Evolutionary conservation across 2,888 invertebrate species (phyloP).

Genomic region (Desoria tigrina): DNA sequence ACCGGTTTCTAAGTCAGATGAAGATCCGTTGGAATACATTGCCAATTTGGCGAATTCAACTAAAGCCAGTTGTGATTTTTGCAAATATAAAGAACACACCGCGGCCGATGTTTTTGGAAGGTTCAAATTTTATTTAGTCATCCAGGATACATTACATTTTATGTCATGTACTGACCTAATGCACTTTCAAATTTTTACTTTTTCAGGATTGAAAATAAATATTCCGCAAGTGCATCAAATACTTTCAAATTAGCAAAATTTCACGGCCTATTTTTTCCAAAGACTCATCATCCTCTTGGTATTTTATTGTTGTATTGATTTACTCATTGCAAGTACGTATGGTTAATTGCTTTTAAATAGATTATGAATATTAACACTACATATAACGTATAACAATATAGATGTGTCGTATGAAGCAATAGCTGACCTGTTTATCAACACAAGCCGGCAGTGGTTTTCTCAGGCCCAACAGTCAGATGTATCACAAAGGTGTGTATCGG

Average conservation of each 20-base stretch:
- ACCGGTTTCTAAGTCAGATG: constrained; percentile 41
- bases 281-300: constrained; percentile 57
- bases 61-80: constrained; percentile 57
- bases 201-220: constrained; percentile 55
- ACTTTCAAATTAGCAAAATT: constrained; percentile 58
- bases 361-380: no score
- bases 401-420: constrained; percentile 56
- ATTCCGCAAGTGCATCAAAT: constrained; percentile 58
- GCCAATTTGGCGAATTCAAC: constrained; percentile 54
- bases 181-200: constrained; percentile 4
- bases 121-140: constrained; percentile 28
- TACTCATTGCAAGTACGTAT: no score
- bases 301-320: no score
- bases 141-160: no score
- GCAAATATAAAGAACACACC: constrained; percentile 56
- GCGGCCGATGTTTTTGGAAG: constrained; percentile 58
- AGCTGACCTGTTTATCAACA: constrained; percentile 56
- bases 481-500: constrained; percentile 38
- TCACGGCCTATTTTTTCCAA: constrained; percentile 57
- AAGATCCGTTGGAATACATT: constrained; percentile 52
- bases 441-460: constrained; percentile 56
- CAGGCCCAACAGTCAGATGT: constrained; percentile 54
- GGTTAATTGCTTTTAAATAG: no score
- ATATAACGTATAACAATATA: no score
- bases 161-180: neutral